phyloP scores from a whole-genome alignment of 2,888 invertebrate genomes.

The Phytoseiulus persimilis region DNA sequence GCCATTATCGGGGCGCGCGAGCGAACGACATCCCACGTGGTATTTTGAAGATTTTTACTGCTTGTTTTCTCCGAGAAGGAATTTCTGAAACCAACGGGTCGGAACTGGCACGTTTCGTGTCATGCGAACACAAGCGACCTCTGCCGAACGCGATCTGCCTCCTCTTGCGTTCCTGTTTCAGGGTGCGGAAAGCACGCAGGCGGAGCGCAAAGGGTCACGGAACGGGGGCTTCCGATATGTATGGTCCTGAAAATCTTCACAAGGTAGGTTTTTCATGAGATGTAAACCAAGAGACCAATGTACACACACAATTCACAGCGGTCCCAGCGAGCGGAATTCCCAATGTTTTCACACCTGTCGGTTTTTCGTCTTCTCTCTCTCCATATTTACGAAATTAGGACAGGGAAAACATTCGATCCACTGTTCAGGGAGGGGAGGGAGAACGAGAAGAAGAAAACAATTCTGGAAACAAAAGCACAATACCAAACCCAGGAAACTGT shows the following conservation, averaged over 20 bases:
- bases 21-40: neutral
- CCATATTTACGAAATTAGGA: neutral
- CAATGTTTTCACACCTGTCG: neutral
- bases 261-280: too few relatives aligned
- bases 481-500: neutral
- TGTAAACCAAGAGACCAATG: too few relatives aligned
- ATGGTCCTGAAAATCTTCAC: too few relatives aligned
- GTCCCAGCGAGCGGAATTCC: too few relatives aligned
- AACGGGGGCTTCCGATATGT: too few relatives aligned
- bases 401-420: neutral
- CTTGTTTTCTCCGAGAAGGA: neutral
- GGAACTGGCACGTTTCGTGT: neutral
- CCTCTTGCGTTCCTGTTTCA: neutral
- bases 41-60: neutral
- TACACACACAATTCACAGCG: too few relatives aligned
- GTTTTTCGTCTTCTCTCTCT: neutral
- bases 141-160: neutral
- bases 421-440: too few relatives aligned
- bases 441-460: neutral
- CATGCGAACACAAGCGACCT: neutral
- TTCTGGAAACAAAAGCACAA: neutral
- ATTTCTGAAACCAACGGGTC: neutral
- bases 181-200: neutral
- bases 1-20: neutral
- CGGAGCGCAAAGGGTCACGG: neutral